Conservation (phyloP, 2,888 invertebrate genomes). For the Hyppa rectilinea region DNA sequence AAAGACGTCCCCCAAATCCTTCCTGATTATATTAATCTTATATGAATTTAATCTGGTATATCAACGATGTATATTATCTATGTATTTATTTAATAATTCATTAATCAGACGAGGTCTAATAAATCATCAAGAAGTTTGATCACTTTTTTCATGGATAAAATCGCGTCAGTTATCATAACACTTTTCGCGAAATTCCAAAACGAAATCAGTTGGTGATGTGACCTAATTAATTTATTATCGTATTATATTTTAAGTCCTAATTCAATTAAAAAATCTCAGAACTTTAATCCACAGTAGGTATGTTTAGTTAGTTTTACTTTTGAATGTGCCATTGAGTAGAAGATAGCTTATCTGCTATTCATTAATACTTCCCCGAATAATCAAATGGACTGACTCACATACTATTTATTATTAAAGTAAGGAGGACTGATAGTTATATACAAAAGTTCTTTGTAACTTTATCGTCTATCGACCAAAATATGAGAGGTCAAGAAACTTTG, state of each 20-base stretch:
- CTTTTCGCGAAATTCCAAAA: not conserved
- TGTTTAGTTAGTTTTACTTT: not conserved
- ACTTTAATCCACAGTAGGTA: not conserved
- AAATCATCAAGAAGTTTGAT: not conserved
- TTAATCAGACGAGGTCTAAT: not conserved
- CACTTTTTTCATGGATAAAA: not conserved
- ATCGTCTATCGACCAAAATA: not conserved
- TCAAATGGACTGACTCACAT: conserved; percentile 13
- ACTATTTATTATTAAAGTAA: not conserved
- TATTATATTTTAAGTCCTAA: not conserved
- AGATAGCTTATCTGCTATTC: conserved; percentile 37
- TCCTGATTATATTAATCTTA: too few species aligned
- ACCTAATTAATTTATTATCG: not conserved
- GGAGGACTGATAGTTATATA: not conserved
- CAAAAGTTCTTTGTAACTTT: conserved; percentile 1
- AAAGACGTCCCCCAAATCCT: too few species aligned
- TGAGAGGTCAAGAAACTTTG: not conserved
- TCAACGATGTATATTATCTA: not conserved
- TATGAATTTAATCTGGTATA: too few species aligned
- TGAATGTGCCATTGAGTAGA: conserved; percentile 3
- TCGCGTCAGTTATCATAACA: not conserved
- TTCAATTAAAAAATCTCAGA: conserved; percentile 12
- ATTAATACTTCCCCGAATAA: conserved; percentile 31
- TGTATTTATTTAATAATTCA: not conserved
- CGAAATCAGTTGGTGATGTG: not conserved